These are phyloP conservation scores for Chelonia mydas DNA, from an alignment of 2,797 vertebrate genomes.

Conservation along the genomic window DNA sequence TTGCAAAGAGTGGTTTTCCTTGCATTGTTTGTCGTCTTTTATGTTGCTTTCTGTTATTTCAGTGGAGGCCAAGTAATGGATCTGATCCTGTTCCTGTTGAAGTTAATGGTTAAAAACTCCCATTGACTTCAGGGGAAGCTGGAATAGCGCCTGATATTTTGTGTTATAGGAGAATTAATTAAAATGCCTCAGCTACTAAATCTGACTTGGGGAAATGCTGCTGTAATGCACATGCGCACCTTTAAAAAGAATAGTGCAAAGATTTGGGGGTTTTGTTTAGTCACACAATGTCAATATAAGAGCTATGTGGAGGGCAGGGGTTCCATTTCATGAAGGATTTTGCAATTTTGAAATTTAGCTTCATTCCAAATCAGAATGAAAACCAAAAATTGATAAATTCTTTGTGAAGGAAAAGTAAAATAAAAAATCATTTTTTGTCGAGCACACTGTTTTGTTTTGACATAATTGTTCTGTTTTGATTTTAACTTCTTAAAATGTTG, in stretches of 20 bases:
- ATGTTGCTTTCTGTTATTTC: conserved; percentile 55
- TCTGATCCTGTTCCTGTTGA: conserved; percentile 54
- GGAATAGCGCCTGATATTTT: not conserved
- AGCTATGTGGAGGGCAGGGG: too few relatives aligned
- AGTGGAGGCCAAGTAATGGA: conserved; percentile 55
- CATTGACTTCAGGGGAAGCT: conserved; percentile 29
- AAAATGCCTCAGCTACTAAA: conserved; percentile 42
- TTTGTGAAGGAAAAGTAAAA: not conserved
- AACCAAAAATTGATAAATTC: not conserved
- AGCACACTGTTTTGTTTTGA: not conserved
- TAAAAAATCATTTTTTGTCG: not conserved
- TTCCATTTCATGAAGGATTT: not conserved
- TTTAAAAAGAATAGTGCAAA: not conserved
- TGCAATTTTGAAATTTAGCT: not conserved
- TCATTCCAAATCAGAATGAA: not conserved
- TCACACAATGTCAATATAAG: not conserved
- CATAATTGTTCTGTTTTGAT: not conserved
- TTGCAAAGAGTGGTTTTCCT: conserved; percentile 49
- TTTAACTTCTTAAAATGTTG: not conserved
- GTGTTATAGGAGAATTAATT: conserved; percentile 21
- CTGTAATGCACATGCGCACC: conserved; percentile 11
- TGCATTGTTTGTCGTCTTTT: conserved; percentile 13
- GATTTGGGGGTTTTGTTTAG: not conserved
- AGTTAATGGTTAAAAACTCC: conserved; percentile 53
- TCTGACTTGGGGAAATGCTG: not conserved